These are phyloP conservation scores for Chrysolina oricalcia DNA, from an alignment of 2,888 invertebrate species.

Conservation along the genomic window DNA sequence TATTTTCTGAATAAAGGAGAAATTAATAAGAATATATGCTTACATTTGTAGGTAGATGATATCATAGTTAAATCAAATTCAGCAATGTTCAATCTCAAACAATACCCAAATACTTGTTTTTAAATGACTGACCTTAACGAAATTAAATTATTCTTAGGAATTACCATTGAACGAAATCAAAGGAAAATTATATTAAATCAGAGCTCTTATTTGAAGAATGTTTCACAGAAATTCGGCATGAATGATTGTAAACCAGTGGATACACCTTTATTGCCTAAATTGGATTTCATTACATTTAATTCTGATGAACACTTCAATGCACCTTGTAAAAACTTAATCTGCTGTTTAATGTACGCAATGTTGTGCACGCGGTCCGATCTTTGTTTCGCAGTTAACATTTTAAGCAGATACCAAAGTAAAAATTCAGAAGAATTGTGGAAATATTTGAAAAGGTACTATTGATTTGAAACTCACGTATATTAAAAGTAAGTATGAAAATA, in stretches of 20 bases:
- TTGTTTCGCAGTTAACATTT: constrained; percentile 56
- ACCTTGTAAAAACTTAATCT: no score
- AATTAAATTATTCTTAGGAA: constrained; percentile 37
- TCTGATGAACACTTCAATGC: no score
- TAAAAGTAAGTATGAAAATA: constrained; percentile 50
- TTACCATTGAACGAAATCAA: constrained; percentile 45
- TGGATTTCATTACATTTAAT: no score
- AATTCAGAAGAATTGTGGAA: constrained; percentile 57
- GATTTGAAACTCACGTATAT: constrained; percentile 40
- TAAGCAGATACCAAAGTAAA: constrained; percentile 59
- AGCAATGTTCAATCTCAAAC: no score
- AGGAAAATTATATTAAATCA: constrained; percentile 45
- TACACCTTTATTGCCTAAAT: constrained; percentile 55
- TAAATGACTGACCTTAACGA: no score
- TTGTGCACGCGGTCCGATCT: no score
- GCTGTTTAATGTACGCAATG: no score
- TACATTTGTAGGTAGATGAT: constrained; percentile 31
- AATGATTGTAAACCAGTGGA: constrained; percentile 49
- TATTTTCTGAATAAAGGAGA: constrained; percentile 31
- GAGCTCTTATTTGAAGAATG: constrained; percentile 50
- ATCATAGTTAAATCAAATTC: background rate
- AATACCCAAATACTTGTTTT: no score
- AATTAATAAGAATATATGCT: constrained; percentile 21
- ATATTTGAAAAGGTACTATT: constrained; percentile 54
- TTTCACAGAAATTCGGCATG: constrained; percentile 59